These are phyloP conservation scores for Toxotes chatareus DNA, from an alignment of 2,113 vertebrate genomes.

Conservation along the genomic window DNA sequence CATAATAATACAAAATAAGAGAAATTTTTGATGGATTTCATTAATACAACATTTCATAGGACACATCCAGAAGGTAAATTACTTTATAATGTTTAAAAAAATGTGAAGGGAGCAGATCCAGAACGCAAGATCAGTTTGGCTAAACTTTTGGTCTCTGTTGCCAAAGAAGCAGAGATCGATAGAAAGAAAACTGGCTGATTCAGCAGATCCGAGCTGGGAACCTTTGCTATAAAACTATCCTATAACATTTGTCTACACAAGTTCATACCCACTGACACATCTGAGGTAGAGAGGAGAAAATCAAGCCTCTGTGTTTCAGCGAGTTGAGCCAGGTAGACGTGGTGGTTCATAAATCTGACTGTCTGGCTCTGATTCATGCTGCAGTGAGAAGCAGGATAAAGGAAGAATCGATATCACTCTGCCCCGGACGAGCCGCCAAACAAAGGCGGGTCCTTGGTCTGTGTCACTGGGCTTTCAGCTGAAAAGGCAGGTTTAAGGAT, in stretches of 20 bases:
- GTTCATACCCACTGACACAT: not conserved
- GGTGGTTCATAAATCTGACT: conserved; percentile 15
- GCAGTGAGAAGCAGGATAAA: conserved; percentile 19
- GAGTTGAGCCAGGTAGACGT: not conserved
- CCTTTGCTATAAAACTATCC: not conserved
- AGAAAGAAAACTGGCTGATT: not conserved
- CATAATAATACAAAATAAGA: not conserved
- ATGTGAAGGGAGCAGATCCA: not conserved
- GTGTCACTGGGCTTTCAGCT: not conserved
- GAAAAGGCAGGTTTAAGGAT: conserved; percentile 5
- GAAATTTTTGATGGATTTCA: not conserved
- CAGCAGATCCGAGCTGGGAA: not conserved
- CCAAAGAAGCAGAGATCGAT: not conserved
- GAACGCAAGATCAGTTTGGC: not conserved
- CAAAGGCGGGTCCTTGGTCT: conserved; percentile 18
- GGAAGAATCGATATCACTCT: conserved; percentile 36
- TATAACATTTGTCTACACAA: not conserved
- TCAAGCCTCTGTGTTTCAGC: not conserved
- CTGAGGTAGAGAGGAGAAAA: not conserved
- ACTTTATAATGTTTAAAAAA: not conserved
- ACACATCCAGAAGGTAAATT: not conserved
- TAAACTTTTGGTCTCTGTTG: not conserved
- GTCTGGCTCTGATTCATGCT: conserved; percentile 37
- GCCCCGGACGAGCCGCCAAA: conserved; percentile 8
- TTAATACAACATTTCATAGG: not conserved